phyloP scores from a whole-genome alignment of 2,797 vertebrate genomes.

The Tokudaia tokunoshimensis region DNA sequence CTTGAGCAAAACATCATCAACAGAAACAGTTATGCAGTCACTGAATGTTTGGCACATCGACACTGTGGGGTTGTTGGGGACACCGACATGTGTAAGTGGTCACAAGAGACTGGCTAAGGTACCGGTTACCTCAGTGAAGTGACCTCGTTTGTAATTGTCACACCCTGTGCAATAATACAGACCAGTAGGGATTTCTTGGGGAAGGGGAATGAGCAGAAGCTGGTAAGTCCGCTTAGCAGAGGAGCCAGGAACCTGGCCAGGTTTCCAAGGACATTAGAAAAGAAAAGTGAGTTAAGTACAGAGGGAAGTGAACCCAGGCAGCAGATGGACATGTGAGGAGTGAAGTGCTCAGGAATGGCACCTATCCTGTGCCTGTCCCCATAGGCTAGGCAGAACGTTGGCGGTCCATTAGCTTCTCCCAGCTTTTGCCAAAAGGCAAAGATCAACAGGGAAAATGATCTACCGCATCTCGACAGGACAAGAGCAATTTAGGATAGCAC shows the following conservation, averaged over 20 bases:
- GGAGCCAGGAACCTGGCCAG: background rate
- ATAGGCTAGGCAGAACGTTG: background rate
- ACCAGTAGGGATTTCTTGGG: background rate
- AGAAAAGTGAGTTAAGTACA: background rate
- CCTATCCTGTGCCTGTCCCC: background rate
- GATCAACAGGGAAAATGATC: background rate
- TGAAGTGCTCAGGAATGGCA: background rate
- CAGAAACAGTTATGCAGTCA: background rate
- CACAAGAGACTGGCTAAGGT: background rate
- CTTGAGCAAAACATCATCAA: background rate
- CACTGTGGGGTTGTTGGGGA: background rate
- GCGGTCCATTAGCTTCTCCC: background rate
- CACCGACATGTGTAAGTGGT: background rate
- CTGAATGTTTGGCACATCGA: background rate
- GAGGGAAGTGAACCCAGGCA: background rate
- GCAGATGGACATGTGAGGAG: background rate
- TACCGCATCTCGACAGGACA: background rate
- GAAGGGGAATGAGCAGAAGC: background rate
- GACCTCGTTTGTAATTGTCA: background rate
- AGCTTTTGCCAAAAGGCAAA: background rate
- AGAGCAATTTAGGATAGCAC: background rate
- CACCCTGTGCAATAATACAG: too few relatives aligned
- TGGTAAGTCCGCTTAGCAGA: background rate
- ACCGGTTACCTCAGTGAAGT: background rate
- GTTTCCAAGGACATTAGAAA: background rate